Evolutionary conservation across 2,888 invertebrate species (phyloP), one percentile per base, ranked within the genome.

Genomic region (Rugalucina vietnamica): DNA sequence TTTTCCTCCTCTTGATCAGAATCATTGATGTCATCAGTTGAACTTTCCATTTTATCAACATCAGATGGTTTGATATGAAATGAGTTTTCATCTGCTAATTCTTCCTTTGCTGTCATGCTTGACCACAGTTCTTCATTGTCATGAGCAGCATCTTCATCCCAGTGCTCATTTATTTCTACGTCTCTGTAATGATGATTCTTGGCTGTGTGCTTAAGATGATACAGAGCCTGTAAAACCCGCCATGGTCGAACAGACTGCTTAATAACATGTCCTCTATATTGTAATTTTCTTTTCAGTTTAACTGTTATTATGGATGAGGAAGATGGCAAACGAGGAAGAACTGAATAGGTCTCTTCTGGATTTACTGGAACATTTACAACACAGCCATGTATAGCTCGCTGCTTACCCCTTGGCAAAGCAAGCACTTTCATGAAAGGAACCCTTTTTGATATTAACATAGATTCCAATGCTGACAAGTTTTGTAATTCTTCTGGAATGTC

Each of bases 351-450:
- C 21, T 79, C 54, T n/a, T 76, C 69, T 4, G 80, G 76, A 34
- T 84, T 78, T 29, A 78, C 69, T 37, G 86, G 86, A 10, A 86
- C 69, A 57, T 78, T 80, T 14, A 86, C 78, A 24, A 86, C 80
- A 72, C 60, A 60, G 8, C 83, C 84, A 75, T 77, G 75, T 27
- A 81, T 60, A 71, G 65, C 71, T 65, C 75, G 74, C 65, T 86
- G 86, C 29, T 75, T 65, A 60, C 81, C 81, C n/a, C 79, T 50
- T 18, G 84, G 79, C 8, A 84, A 39, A n/a, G 79, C 75, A 29
- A 81, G 39, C 18, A 86, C 49, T 50, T 81, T 77, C 73, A 84
- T 81, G 54, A 86, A 86, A 5, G 83, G 79, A 65, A 86, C 71
- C 36, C 83, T 60, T 74, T 75, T 79, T 24, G 84, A 50, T 29